Evolutionary conservation across 2,797 vertebrate species (phyloP), one percentile per base, ranked within the genome.

Genomic region (Anguilla megastoma): DNA sequence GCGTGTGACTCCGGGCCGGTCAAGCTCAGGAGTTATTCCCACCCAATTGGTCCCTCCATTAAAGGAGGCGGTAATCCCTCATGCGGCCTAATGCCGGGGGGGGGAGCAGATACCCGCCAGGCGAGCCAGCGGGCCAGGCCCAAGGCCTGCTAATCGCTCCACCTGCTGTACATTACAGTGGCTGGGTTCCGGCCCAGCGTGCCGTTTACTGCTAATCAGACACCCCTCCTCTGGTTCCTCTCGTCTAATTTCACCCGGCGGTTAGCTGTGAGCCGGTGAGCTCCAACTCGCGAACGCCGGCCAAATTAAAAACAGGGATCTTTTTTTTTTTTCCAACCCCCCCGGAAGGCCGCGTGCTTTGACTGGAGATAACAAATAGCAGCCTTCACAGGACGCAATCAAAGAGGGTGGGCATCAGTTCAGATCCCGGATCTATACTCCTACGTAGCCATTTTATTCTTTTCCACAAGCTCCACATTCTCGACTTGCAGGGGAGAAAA

Each of bases 31-130:
- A 48, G 96, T 96, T 97, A 97, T 97, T 96, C 95, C 74, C 33
- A 16, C 33, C 74, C 74, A 5, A 76, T 7, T 33, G 14, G 74
- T 45, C 12, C 96, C 96, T 96, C 96, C 96, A 97, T 97, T 97
- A 97, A 96, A 97, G 96, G 96, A 96, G 96, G 96, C 96, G 96
- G 96, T 96, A 96, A 97, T 96, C 96, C 95, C 96, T 97, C 96
- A 96, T 96, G 95, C 95, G 16, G 36, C 76, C 76, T 48, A 80
- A 48, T 48, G 76, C 41, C 2, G 3, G 33, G 3, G 69, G 8
- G 27, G 0, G 8, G 69, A n/a, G n/a, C n/a, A n/a, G n/a, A n/a
- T 74, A 12, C 30, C 2, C 16, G 30, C 18, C 0, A 0, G 27
- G 3, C 2, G 63, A 18, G 18, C 12, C 33, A 79, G 33, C 36